Conservation (phyloP, 2,888 invertebrate species). For the Agonopterix alstromeriana region DNA sequence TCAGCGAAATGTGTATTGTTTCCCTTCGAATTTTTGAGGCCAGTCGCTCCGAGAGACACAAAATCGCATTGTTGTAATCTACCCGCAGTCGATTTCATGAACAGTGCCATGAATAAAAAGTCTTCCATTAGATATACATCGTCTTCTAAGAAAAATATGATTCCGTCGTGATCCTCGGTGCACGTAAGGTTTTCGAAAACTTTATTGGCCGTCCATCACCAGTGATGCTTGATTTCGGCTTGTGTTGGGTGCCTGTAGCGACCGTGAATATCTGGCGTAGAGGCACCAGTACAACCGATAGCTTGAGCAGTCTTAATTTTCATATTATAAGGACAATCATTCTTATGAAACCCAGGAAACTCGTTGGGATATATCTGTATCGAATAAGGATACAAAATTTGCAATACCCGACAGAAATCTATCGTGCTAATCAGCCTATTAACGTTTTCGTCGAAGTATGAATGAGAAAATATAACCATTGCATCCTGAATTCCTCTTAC, state of each 20-base stretch:
- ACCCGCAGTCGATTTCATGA: slow-evolving; percentile 33
- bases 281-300: slow-evolving; percentile 32
- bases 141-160: slow-evolving; percentile 38
- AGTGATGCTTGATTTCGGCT: slow-evolving; percentile 39
- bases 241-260: slow-evolving; percentile 29
- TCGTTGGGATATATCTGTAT: slow-evolving; percentile 29
- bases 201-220: slow-evolving; percentile 57
- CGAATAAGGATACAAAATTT: slow-evolving; percentile 49
- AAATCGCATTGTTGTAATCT: slow-evolving; percentile 33
- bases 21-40: slow-evolving; percentile 9
- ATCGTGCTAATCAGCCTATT: slow-evolving; percentile 31
- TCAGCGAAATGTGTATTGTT: slow-evolving; percentile 21
- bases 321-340: slow-evolving; percentile 29
- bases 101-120: slow-evolving; percentile 38
- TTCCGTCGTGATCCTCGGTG: slow-evolving; percentile 24
- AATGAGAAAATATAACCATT: slow-evolving; percentile 47
- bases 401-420: slow-evolving; percentile 42
- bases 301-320: slow-evolving; percentile 18
- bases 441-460: slow-evolving; percentile 30
- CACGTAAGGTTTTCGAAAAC: slow-evolving; percentile 35
- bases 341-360: slow-evolving; percentile 32
- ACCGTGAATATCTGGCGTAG: slow-evolving; percentile 33
- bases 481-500: slow-evolving; percentile 36
- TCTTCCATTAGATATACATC: slow-evolving; percentile 38
- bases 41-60: slow-evolving; percentile 27